Conservation (phyloP, 1,140 invertebrate genomes). For the Paraescarpia echinospica region DNA sequence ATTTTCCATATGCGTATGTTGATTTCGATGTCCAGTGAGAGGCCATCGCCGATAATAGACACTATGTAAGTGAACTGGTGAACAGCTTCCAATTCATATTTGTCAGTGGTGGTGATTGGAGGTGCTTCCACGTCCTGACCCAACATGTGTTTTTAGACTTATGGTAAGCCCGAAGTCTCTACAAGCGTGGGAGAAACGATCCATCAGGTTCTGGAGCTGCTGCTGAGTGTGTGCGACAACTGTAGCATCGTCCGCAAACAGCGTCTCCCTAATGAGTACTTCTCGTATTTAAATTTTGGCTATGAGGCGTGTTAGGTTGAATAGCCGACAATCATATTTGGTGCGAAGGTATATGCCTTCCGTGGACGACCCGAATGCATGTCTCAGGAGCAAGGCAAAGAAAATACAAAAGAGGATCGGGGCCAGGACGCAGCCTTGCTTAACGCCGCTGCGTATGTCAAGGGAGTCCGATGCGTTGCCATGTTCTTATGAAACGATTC, state of each 20-base stretch:
- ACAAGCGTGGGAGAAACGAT: neutral
- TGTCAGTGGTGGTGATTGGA: slow-evolving; percentile 28
- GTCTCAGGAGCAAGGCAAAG: neutral
- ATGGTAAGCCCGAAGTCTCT: neutral
- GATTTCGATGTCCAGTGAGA: slow-evolving; percentile 31
- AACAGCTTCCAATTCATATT: slow-evolving; percentile 30
- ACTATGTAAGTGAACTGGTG: slow-evolving; percentile 34
- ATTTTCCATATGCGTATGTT: slow-evolving; percentile 32
- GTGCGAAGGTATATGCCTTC: neutral
- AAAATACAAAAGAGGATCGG: too few species aligned
- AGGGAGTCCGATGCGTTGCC: too few species aligned
- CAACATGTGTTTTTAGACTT: neutral
- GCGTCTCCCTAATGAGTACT: too few species aligned
- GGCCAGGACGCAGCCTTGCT: too few species aligned
- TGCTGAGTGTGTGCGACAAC: neutral
- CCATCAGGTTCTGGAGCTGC: neutral
- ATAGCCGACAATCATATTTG: neutral
- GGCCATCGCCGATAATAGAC: slow-evolving; percentile 24
- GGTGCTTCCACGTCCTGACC: neutral
- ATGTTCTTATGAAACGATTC: neutral
- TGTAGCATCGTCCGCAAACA: neutral
- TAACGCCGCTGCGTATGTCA: too few species aligned
- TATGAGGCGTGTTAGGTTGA: neutral
- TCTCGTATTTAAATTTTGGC: too few species aligned
- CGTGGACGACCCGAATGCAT: neutral